These are phyloP conservation scores for Parauchenoglanis punctatus DNA, from an alignment of 2,797 vertebrate species.

Conservation along the genomic window DNA sequence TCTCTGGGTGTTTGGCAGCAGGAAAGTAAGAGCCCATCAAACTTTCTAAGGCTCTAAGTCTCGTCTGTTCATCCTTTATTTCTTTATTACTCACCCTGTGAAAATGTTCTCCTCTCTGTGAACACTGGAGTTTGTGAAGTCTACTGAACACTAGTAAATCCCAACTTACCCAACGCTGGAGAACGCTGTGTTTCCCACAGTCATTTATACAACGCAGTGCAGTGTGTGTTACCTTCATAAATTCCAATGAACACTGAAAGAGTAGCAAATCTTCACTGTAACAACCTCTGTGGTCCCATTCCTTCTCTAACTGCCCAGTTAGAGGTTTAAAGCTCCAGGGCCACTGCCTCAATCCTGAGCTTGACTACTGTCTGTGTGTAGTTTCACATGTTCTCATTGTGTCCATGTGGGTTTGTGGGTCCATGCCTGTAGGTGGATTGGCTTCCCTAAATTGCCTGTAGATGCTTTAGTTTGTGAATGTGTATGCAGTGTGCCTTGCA, in stretches of 20 bases:
- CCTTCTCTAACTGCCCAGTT: neutral
- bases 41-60: neutral
- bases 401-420: neutral
- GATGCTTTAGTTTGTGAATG: neutral
- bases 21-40: constrained; percentile 27
- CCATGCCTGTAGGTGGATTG: neutral
- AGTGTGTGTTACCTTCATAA: constrained; percentile 15
- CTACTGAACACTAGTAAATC: constrained; percentile 20
- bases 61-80: constrained; percentile 25
- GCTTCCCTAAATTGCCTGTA: neutral
- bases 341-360: neutral
- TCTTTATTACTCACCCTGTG: neutral
- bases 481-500: neutral
- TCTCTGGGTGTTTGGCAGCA: constrained; percentile 47
- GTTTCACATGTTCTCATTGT: neutral
- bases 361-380: neutral
- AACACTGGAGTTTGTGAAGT: constrained; percentile 6
- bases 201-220: constrained; percentile 5
- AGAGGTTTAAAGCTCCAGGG: neutral
- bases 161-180: constrained; percentile 12
- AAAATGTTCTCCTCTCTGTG: neutral
- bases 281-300: neutral
- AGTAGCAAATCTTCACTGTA: neutral
- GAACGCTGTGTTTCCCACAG: neutral
- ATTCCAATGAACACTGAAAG: neutral